These are phyloP conservation scores for Lophotis ruficrista DNA, from an alignment of 2,113 vertebrate species.

Conservation along the genomic window DNA sequence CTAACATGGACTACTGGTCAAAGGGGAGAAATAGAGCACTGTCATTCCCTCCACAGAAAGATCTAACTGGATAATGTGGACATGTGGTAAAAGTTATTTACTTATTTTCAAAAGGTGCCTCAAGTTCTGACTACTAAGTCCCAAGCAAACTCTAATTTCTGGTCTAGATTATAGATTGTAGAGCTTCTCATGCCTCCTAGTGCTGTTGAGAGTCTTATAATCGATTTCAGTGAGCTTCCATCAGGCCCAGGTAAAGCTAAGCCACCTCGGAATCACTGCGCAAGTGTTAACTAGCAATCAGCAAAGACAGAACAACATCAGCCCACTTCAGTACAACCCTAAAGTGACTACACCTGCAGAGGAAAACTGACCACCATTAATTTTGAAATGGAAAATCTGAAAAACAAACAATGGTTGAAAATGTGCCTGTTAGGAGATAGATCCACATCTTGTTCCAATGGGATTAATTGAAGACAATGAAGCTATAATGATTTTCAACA, in stretches of 20 bases:
- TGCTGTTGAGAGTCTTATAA: background rate
- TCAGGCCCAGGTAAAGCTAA: background rate
- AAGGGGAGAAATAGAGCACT: background rate
- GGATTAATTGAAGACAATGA: background rate
- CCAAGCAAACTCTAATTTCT: background rate
- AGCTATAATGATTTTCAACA: background rate
- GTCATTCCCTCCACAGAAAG: background rate
- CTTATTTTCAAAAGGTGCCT: background rate
- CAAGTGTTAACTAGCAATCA: background rate
- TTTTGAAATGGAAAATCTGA: slow-evolving; percentile 18
- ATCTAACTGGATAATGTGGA: background rate
- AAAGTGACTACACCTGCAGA: background rate
- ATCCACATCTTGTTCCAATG: background rate
- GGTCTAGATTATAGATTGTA: background rate
- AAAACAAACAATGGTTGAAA: background rate
- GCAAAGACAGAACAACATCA: background rate
- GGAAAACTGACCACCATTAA: background rate
- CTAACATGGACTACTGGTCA: background rate
- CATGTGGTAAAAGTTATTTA: background rate
- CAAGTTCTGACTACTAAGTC: background rate
- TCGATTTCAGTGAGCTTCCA: background rate
- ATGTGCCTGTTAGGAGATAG: background rate
- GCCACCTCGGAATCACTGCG: background rate
- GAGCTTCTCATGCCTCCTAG: background rate
- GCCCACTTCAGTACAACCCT: background rate